phyloP scores from a whole-genome alignment of 2,888 invertebrate genomes.

The Leuctra nigra region DNA sequence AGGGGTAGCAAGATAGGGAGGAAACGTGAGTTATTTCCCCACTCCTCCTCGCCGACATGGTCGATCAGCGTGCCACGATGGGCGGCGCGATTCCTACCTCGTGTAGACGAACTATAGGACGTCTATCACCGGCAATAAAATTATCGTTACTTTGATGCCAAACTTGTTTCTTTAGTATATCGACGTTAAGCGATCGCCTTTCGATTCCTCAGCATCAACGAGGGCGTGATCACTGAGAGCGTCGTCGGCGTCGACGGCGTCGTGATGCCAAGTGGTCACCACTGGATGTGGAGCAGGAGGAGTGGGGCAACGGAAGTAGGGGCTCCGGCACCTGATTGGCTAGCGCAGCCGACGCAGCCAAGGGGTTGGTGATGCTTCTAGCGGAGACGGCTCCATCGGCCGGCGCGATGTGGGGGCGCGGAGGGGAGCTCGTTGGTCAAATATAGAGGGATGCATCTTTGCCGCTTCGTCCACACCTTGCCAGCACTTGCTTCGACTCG shows the following conservation, averaged over 20 bases:
- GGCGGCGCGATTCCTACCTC: not conserved
- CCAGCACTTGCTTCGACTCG: constrained; percentile 15
- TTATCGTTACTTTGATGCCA: not conserved
- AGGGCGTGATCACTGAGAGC: too few relatives aligned
- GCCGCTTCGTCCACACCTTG: constrained; percentile 19
- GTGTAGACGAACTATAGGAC: not conserved
- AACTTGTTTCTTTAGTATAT: not conserved
- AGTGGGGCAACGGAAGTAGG: constrained; percentile 11
- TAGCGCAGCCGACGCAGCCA: not conserved
- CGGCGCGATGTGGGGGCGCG: constrained; percentile 13
- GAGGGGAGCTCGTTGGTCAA: constrained; percentile 18
- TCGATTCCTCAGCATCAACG: too few relatives aligned
- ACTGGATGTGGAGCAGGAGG: not conserved
- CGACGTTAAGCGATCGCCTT: not conserved
- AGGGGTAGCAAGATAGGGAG: not conserved
- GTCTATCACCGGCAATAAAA: not conserved
- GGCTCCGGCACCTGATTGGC: constrained; percentile 13
- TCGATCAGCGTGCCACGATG: not conserved
- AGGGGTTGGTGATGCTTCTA: too few relatives aligned
- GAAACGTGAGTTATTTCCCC: too few relatives aligned
- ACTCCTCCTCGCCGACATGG: too few relatives aligned
- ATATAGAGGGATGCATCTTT: constrained; percentile 25
- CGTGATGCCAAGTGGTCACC: not conserved
- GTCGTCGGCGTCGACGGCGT: not conserved
- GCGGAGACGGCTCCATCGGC: not conserved